phyloP scores from a whole-genome alignment of 2,797 vertebrate species.

The Crocodylus rhombifer region DNA sequence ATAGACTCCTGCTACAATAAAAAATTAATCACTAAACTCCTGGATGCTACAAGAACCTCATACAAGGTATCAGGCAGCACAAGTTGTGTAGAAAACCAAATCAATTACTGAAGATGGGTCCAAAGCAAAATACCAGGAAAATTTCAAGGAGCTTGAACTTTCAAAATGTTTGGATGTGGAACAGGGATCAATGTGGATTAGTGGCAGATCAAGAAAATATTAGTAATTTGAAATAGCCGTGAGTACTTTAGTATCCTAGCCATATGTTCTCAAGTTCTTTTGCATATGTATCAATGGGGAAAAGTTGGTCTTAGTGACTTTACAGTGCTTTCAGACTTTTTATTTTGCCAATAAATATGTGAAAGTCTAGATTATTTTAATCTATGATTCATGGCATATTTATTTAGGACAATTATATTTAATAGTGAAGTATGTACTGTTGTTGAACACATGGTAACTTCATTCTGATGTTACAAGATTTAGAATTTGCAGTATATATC shows the following conservation, averaged over 20 bases:
- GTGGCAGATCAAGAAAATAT: background rate
- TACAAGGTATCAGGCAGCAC: rapidly evolving
- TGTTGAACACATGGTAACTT: background rate
- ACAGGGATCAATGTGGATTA: background rate
- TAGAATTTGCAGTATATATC: constrained; percentile 65
- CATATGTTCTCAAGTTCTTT: background rate
- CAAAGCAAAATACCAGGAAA: background rate
- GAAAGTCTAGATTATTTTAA: background rate
- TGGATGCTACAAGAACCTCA: background rate
- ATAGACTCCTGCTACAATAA: background rate
- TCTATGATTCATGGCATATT: background rate
- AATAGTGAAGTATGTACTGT: background rate
- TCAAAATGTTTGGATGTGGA: background rate
- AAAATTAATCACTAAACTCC: background rate
- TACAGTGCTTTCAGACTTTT: background rate
- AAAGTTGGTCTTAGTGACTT: background rate
- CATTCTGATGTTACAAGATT: background rate
- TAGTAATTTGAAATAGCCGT: background rate
- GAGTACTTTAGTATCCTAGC: background rate
- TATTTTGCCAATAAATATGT: background rate
- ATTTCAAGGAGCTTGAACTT: background rate
- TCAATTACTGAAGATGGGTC: background rate
- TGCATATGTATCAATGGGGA: too few relatives aligned
- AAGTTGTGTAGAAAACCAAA: background rate
- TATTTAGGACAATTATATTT: too few relatives aligned